Base-by-base conservation (phyloP, 2,797 vertebrate genomes). In the Numenius phaeopus region DNA sequence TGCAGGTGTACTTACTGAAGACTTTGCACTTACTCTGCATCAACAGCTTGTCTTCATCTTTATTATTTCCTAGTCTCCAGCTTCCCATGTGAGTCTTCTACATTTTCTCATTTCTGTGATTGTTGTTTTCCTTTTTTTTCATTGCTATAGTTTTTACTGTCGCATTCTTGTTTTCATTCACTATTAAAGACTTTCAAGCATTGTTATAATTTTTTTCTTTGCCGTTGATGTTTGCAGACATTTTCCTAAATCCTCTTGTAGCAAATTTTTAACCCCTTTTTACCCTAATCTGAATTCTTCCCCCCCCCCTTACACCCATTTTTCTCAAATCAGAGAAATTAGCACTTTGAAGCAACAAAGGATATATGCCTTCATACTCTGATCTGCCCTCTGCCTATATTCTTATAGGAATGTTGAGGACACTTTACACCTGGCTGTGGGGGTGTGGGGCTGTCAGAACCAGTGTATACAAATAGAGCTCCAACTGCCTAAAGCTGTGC, bases 271-370 rank as follows among this genome's bases (percentile, higher is more conserved):
- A 50, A 67, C 15, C 9, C 4, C 18, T 55, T 62, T 62, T 50
- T 6, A 50, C n/a, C 9, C 8, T 75, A 34, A 61, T 37, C 23
- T 29, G 58, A 37, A 32, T 29, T 54, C 3, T 2, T 2, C 6
- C 1, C 7, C 14, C 4, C 11, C 7, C 3, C 50, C 10, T 77
- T 52, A 29, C 6, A n/a, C 7, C 2, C 12, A 8, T 32, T 59
- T 87, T 81, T 75, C n/a, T 82, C 24, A 78, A 40, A 34, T 75
- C n/a, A 30, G 58, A 90, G 62, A 46, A 76, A 67, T 2, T 10
- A 46, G 49, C 24, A 50, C 37, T 87, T 46, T 37, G 32, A 72
- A 86, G 72, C 30, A 71, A 23, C 32, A 64, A 30, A 77, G 46
- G 32, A 30, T 12, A 3, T 21, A 3, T 26, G 5, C 26, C 22